Conservation (phyloP, 2,888 invertebrate genomes). For the Hoplodrina blanda region DNA sequence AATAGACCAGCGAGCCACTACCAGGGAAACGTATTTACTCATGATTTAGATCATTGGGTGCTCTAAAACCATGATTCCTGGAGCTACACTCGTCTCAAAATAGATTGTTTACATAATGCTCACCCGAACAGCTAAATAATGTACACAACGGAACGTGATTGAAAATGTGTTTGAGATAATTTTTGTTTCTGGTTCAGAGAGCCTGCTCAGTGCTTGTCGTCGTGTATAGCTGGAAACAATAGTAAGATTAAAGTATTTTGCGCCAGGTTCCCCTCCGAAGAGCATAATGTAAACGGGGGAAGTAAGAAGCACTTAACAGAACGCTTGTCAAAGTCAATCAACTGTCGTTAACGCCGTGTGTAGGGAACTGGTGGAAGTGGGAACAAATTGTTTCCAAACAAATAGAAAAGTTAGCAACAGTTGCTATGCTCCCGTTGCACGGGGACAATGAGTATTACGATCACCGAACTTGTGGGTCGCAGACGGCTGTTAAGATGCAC, state of each 20-base stretch:
- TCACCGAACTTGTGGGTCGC: neutral
- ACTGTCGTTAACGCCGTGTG: neutral
- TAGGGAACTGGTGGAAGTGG: neutral
- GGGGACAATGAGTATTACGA: neutral
- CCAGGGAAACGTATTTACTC: slow-evolving; percentile 5
- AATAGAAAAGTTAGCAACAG: slow-evolving; percentile 1
- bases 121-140: slow-evolving; percentile 41
- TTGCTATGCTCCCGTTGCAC: neutral
- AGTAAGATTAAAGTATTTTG: neutral
- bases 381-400: neutral
- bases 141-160: slow-evolving; percentile 60
- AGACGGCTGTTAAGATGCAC: neutral
- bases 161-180: slow-evolving; percentile 46
- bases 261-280: slow-evolving; percentile 3
- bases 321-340: slow-evolving; percentile 47
- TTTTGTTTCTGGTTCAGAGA: slow-evolving; percentile 23
- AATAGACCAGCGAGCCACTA: neutral
- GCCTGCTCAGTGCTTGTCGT: neutral
- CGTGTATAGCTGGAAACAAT: slow-evolving; percentile 5
- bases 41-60: slow-evolving; percentile 20
- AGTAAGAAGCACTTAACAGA: slow-evolving; percentile 41
- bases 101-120: slow-evolving; percentile 47
- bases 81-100: slow-evolving; percentile 31
- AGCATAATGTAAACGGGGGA: slow-evolving; percentile 1
- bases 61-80: slow-evolving; percentile 25